Percentiles rank a stretch among this genome's conserved stretches.
These are phyloP conservation scores for Ormia ochracea DNA, from an alignment of 2,888 invertebrate species.

Conservation along the genomic window DNA sequence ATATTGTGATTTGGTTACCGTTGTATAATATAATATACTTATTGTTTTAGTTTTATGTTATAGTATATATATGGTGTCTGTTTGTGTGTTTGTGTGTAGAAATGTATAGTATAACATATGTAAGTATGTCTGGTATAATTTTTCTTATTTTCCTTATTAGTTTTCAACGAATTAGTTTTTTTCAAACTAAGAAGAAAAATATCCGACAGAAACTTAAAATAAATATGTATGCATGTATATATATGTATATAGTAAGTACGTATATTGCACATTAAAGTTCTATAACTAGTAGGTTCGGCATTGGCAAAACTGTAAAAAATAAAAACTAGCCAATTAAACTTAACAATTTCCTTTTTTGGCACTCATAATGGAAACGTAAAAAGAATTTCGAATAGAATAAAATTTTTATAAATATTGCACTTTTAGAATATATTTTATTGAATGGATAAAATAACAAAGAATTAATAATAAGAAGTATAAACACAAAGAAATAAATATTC, in stretches of 20 bases:
- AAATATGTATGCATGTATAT: background rate
- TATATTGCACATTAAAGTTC: constrained; percentile 48
- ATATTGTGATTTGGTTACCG: constrained; percentile 31
- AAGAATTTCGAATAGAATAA: background rate
- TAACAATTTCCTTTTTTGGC: constrained; percentile 58
- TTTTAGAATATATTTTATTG: constrained; percentile 7
- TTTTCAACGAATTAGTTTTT: constrained; percentile 5
- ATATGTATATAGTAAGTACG: too few species aligned
- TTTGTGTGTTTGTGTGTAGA: too few species aligned
- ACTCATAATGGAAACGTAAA: constrained; percentile 46
- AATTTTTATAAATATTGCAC: constrained; percentile 45
- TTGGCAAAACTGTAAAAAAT: background rate
- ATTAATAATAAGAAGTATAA: background rate
- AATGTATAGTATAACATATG: constrained; percentile 54
- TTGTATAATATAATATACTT: constrained; percentile 36
- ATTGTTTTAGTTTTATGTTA: constrained; percentile 35
- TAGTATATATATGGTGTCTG: constrained; percentile 50
- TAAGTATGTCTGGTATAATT: constrained; percentile 46
- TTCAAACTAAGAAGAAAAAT: constrained; percentile 1
- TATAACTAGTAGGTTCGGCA: background rate
- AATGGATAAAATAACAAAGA: background rate
- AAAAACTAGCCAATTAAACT: constrained; percentile 27
- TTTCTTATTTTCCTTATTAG: background rate
- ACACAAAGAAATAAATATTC: background rate
- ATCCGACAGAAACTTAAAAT: constrained; percentile 20